phyloP scores from a whole-genome alignment of 2,888 invertebrate species.

The Arctia plantaginis region DNA sequence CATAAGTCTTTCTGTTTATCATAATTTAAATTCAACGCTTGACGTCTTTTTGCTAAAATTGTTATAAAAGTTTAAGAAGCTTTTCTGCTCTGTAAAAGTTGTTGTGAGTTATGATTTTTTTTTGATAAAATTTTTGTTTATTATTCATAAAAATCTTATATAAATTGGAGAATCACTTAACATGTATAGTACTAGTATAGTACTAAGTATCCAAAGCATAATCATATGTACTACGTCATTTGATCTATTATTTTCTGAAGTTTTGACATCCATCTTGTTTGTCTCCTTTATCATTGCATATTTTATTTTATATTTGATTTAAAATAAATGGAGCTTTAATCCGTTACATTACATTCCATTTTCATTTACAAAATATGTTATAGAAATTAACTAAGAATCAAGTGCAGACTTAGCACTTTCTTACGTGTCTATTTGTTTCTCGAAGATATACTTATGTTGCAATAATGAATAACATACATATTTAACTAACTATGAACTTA shows the following conservation, averaged over 20 bases:
- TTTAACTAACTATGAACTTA: no score
- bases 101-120: neutral
- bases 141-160: neutral
- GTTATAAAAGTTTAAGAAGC: conserved; percentile 18
- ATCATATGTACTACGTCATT: neutral
- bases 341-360: neutral
- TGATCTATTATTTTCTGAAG: neutral
- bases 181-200: no score
- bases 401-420: no score
- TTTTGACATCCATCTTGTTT: neutral
- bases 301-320: no score
- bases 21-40: conserved; percentile 19
- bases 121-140: neutral
- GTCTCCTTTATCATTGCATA: neutral
- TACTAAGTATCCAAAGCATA: neutral
- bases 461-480: no score
- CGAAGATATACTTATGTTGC: no score
- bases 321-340: neutral
- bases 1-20: conserved; percentile 15
- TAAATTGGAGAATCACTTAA: neutral
- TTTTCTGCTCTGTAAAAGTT: conserved; percentile 8
- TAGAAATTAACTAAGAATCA: no score
- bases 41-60: conserved; percentile 13
- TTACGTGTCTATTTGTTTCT: no score
- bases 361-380: no score